phyloP scores from a whole-genome alignment of 1,140 invertebrate species.

The Ephestia elutella region DNA sequence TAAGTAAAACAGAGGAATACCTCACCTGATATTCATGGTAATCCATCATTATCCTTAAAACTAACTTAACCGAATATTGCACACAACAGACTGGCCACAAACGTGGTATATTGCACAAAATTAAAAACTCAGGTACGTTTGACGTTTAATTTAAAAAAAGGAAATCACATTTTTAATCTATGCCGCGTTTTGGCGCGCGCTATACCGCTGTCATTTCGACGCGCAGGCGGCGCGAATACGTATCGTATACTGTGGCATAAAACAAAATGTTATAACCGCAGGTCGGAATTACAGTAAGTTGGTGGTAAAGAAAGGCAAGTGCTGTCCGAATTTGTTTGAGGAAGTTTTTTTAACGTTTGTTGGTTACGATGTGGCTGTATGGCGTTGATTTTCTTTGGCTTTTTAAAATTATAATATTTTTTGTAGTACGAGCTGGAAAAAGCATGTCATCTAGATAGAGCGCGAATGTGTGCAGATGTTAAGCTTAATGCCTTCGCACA shows the following conservation, averaged over 20 bases:
- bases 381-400: neutral
- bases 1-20: constrained; percentile 10
- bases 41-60: constrained; percentile 47
- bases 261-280: neutral
- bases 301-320: constrained; percentile 1
- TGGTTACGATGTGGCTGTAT: neutral
- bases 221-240: constrained; percentile 3
- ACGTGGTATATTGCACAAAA: constrained; percentile 54
- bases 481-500: no score
- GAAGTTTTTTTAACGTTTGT: neutral
- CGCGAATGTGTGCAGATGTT: no score
- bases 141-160: constrained; percentile 6
- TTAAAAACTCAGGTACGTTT: constrained; percentile 48
- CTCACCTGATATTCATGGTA: constrained; percentile 63
- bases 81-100: constrained; percentile 60
- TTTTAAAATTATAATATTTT: neutral
- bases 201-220: constrained; percentile 12
- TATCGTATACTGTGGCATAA: neutral
- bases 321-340: constrained; percentile 2
- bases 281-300: neutral
- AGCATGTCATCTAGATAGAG: no score
- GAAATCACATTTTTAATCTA: constrained; percentile 16
- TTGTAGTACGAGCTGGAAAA: no score
- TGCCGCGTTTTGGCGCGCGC: constrained; percentile 18
- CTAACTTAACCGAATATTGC: constrained; percentile 46